Conservation (phyloP, 1,140 invertebrate species). For the Homalodisca vitripennis region DNA sequence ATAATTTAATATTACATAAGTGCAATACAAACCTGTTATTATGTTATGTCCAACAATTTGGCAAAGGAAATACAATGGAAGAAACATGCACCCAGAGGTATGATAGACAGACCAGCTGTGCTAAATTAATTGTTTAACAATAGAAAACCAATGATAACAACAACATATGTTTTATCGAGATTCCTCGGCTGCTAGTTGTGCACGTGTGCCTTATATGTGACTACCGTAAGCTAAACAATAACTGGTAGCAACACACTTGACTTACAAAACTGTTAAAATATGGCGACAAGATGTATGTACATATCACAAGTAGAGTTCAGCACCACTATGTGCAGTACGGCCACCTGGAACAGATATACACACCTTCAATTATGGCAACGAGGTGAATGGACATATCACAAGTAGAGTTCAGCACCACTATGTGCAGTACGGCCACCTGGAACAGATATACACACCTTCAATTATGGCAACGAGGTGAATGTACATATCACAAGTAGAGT, state of each 20-base stretch:
- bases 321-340: not conserved
- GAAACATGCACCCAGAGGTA: too few relatives aligned
- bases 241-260: not conserved
- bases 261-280: constrained; percentile 26
- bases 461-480: too few relatives aligned
- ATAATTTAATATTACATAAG: too few relatives aligned
- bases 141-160: not conserved
- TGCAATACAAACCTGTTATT: too few relatives aligned
- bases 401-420: too few relatives aligned
- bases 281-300: constrained; percentile 19
- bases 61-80: too few relatives aligned
- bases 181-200: not conserved
- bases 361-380: too few relatives aligned
- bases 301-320: constrained; percentile 11
- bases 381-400: too few relatives aligned
- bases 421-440: too few relatives aligned
- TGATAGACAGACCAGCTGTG: not conserved
- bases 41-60: too few relatives aligned
- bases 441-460: too few relatives aligned
- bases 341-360: constrained; percentile 1
- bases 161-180: not conserved
- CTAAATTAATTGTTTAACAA: not conserved
- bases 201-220: not conserved
- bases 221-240: not conserved
- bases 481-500: too few relatives aligned